Evolutionary conservation across 2,888 invertebrate species (phyloP).

Genomic region (Hartigia nigra): DNA sequence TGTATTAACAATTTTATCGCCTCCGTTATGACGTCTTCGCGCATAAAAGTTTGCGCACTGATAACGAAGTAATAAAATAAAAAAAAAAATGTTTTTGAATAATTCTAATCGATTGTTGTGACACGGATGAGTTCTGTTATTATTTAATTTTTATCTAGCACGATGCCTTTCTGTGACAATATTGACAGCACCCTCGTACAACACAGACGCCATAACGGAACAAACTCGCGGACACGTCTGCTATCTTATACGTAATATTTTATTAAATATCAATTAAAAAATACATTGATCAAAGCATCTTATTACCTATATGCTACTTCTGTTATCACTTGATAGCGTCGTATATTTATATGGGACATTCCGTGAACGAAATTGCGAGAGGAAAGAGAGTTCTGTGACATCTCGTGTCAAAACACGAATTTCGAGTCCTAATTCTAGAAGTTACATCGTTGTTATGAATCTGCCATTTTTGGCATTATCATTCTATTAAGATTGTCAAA

Average conservation of each 20-base stretch:
- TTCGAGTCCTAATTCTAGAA: neutral
- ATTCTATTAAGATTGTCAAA: neutral
- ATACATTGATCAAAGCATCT: conserved; percentile 11
- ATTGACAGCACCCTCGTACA: neutral
- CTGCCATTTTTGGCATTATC: neutral
- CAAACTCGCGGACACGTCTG: neutral
- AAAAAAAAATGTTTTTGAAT: neutral
- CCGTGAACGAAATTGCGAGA: neutral
- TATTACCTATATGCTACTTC: conserved; percentile 4
- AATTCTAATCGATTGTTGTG: neutral
- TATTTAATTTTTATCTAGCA: neutral
- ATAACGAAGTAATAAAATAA: neutral
- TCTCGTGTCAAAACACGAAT: neutral
- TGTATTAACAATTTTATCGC: neutral
- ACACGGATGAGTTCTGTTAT: neutral
- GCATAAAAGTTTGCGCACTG: neutral
- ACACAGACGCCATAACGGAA: conserved; percentile 5
- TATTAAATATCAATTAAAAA: conserved; percentile 15
- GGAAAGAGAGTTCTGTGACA: neutral
- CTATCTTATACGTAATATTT: conserved; percentile 9
- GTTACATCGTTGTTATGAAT: neutral
- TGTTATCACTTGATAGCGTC: conserved; percentile 8
- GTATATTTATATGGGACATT: neutral
- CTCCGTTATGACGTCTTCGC: neutral
- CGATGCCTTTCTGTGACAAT: neutral